Conservation (phyloP, 2,113 vertebrate species). For the Scalopus aquaticus region DNA sequence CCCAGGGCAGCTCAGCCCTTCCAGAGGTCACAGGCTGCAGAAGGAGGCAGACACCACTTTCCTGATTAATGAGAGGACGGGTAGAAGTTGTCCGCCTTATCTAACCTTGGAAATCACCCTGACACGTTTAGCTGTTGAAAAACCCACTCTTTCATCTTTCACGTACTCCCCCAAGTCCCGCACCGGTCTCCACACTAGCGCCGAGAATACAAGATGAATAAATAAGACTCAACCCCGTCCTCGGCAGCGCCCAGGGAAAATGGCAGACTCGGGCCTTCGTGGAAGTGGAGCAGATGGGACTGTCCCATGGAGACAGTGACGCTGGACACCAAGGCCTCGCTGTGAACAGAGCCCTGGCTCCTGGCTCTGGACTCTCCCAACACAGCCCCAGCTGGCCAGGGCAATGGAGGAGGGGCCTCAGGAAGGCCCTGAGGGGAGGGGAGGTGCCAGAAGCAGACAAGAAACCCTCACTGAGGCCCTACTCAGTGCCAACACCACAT, state of each 20-base stretch:
- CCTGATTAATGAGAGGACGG: background rate
- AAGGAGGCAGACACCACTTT: background rate
- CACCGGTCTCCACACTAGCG: background rate
- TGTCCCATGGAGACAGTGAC: background rate
- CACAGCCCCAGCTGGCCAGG: too few relatives aligned
- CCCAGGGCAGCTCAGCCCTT: background rate
- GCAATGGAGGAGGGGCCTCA: background rate
- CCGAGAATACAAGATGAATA: background rate
- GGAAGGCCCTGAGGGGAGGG: background rate
- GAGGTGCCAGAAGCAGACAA: background rate
- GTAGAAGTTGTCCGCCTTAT: background rate
- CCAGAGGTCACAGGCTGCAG: rapidly evolving
- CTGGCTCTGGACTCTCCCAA: background rate
- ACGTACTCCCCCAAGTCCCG: background rate
- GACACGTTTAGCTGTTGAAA: background rate
- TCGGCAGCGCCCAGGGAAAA: background rate
- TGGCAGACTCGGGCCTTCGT: background rate
- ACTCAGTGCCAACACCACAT: too few relatives aligned
- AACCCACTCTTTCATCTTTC: background rate
- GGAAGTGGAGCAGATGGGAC: background rate
- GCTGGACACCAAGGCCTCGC: background rate
- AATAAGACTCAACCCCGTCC: background rate
- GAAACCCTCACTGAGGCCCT: background rate
- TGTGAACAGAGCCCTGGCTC: background rate
- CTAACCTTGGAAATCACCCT: background rate